A percentile compares a stretch with the other conserved stretches of the same genome.
Evolutionary conservation across 2,113 vertebrate species (phyloP).

Genomic region (Cheilinus undulatus): DNA sequence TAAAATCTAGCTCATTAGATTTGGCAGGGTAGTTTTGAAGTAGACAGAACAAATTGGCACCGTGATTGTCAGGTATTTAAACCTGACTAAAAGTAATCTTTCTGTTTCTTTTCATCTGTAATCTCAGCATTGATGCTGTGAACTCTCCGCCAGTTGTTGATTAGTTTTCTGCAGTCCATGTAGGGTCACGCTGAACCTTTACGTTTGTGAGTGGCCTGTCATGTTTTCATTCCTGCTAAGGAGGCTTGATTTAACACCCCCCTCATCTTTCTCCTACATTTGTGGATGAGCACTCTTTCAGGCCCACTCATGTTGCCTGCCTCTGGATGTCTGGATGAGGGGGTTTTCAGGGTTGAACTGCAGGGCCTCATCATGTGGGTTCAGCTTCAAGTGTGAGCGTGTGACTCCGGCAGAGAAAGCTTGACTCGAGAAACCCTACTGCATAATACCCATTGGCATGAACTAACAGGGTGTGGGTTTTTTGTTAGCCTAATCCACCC

Average conservation of each 20-base stretch:
- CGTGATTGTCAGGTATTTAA: neutral
- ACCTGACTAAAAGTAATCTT: slow-evolving; percentile 11
- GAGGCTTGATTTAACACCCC: slow-evolving; percentile 37
- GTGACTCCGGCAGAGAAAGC: slow-evolving; percentile 23
- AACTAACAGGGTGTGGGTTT: neutral
- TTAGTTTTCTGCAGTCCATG: slow-evolving; percentile 40
- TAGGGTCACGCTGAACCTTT: slow-evolving; percentile 48
- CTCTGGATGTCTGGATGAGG: slow-evolving; percentile 34
- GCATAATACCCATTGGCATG: slow-evolving; percentile 9
- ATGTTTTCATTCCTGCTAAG: slow-evolving; percentile 39
- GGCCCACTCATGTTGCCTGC: slow-evolving; percentile 26
- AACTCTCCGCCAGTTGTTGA: slow-evolving; percentile 39
- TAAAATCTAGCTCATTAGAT: slow-evolving; percentile 3
- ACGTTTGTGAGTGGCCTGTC: slow-evolving; percentile 36
- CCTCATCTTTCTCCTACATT: slow-evolving; percentile 10
- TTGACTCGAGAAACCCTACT: slow-evolving; percentile 25
- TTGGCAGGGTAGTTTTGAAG: slow-evolving; percentile 14
- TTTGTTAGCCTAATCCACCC: neutral
- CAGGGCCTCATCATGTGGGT: slow-evolving; percentile 10
- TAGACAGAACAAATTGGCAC: slow-evolving; percentile 9
- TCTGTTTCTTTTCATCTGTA: slow-evolving; percentile 22
- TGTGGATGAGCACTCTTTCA: slow-evolving; percentile 24
- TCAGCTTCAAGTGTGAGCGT: slow-evolving; percentile 31
- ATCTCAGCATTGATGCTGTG: slow-evolving; percentile 15
- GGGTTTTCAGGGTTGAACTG: slow-evolving; percentile 20